phyloP scores from a whole-genome alignment of 2,113 vertebrate species.

The Planiliza haematocheilus region DNA sequence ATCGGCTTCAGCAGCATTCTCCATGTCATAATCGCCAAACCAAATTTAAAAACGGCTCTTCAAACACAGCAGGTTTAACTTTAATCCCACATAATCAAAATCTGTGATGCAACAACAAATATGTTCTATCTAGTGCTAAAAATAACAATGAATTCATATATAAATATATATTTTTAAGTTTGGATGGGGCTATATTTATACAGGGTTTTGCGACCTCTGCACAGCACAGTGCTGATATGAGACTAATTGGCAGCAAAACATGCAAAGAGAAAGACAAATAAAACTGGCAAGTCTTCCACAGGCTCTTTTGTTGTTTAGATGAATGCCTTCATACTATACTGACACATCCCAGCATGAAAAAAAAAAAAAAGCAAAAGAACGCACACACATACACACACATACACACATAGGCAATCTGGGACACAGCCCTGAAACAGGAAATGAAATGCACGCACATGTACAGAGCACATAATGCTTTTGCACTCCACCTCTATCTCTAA shows the following conservation, averaged over 20 bases:
- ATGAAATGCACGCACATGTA: constrained; percentile 30
- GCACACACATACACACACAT: not conserved
- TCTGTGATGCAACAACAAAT: not conserved
- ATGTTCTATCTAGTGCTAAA: not conserved
- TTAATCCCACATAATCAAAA: not conserved
- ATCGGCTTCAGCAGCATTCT: not conserved
- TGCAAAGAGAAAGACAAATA: not conserved
- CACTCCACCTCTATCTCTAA: constrained; percentile 25
- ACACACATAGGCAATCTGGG: constrained; percentile 16
- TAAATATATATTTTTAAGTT: not conserved
- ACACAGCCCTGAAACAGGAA: constrained; percentile 43
- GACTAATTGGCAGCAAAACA: not conserved
- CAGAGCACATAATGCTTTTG: constrained; percentile 21
- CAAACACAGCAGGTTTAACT: not conserved
- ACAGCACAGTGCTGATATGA: not conserved
- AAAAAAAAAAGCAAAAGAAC: not conserved
- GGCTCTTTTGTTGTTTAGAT: not conserved
- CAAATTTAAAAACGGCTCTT: not conserved
- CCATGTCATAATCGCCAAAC: not conserved
- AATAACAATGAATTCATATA: no score
- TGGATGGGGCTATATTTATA: not conserved
- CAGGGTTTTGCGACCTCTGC: not conserved
- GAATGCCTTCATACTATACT: not conserved
- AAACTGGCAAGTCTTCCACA: not conserved
- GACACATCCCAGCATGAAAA: not conserved